Percentiles rank a stretch among this genome's conserved stretches.
phyloP scores from a whole-genome alignment of 2,888 invertebrate genomes.

The Cinara cedri region DNA sequence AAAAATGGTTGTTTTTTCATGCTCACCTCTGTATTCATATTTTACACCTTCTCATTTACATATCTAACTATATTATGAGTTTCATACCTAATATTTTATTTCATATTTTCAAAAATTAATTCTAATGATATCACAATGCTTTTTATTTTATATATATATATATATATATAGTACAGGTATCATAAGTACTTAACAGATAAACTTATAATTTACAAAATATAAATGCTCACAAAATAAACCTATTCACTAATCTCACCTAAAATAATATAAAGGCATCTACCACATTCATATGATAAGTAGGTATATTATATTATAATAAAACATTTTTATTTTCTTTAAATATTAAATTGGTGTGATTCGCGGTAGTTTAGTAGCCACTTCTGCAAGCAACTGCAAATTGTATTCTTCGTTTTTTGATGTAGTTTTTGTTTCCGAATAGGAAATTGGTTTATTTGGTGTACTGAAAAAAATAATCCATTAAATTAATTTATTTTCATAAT shows the following conservation, averaged over 20 bases:
- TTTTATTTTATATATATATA: not conserved
- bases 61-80: too few species aligned
- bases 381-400: conserved; percentile 49
- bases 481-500: not conserved
- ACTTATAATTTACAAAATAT: conserved; percentile 32
- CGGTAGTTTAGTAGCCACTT: conserved; percentile 36
- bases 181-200: conserved; percentile 8
- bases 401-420: conserved; percentile 29
- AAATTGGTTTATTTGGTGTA: not conserved
- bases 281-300: too few species aligned
- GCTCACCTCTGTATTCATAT: too few species aligned
- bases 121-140: not conserved
- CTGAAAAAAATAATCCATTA: conserved; percentile 6
- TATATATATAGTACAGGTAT: too few species aligned
- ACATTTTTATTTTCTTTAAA: too few species aligned
- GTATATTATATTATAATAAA: too few species aligned
- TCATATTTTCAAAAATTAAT: not conserved
- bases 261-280: not conserved
- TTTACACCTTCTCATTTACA: too few species aligned
- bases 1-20: too few species aligned
- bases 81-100: too few species aligned
- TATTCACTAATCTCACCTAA: not conserved
- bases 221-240: conserved; percentile 34
- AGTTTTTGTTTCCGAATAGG: not conserved
- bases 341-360: conserved; percentile 9